Evolutionary conservation across 2,888 invertebrate genomes (phyloP).

Genomic region (Microctonus brassicae): DNA sequence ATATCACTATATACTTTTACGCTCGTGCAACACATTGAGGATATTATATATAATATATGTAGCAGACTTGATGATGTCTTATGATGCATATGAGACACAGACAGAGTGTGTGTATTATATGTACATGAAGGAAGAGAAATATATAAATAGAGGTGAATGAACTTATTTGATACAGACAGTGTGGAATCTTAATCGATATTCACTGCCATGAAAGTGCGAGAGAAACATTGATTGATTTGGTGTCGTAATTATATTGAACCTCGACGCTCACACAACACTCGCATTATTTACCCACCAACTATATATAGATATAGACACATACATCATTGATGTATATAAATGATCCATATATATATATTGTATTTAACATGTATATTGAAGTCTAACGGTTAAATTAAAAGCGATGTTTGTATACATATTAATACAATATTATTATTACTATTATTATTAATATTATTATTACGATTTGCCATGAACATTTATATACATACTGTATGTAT

Average conservation of each 20-base stretch:
- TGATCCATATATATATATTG: background rate
- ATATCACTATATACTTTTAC: too few species aligned
- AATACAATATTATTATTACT: background rate
- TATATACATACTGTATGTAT: too few species aligned
- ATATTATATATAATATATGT: too few species aligned
- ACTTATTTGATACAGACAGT: conserved; percentile 1
- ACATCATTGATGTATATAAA: background rate
- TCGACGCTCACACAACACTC: background rate
- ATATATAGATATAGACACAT: background rate
- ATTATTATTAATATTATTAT: background rate
- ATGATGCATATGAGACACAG: background rate
- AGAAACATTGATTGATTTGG: conserved; percentile 18
- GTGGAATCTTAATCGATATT: conserved; percentile 24
- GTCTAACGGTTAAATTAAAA: background rate
- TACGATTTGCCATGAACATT: too few species aligned
- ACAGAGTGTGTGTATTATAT: too few species aligned
- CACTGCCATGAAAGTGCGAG: background rate
- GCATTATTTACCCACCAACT: background rate
- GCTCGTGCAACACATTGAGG: too few species aligned
- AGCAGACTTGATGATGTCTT: too few species aligned
- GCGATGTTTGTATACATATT: background rate
- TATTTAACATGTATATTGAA: background rate
- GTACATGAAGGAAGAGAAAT: background rate
- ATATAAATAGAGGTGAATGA: background rate
- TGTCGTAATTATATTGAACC: conserved; percentile 10